These are phyloP conservation scores for Solenodon paradoxus DNA, from an alignment of 2,113 vertebrate genomes.

Conservation along the genomic window DNA sequence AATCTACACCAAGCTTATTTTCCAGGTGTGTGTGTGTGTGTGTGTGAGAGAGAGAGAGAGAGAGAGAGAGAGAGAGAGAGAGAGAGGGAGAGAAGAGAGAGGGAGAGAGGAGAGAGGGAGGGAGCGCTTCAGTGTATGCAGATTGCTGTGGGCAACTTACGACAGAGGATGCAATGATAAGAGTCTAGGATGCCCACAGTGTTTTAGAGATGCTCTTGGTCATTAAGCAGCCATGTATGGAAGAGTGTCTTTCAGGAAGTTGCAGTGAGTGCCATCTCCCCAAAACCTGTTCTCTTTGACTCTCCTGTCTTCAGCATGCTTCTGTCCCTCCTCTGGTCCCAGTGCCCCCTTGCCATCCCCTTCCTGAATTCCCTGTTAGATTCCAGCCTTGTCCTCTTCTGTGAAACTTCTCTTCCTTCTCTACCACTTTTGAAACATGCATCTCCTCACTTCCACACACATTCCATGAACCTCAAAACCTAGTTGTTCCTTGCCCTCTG, in stretches of 20 bases:
- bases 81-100: no score
- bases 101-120: no score
- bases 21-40: neutral
- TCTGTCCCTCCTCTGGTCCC: neutral
- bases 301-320: neutral
- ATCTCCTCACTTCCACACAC: neutral
- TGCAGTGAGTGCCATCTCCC: neutral
- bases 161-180: neutral
- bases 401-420: neutral
- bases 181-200: neutral
- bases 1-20: conserved; percentile 23
- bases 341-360: neutral
- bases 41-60: no score
- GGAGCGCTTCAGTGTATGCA: no score
- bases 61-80: no score
- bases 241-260: neutral
- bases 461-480: neutral
- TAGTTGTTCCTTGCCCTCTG: neutral
- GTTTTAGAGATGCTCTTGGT: neutral
- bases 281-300: neutral
- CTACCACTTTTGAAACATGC: neutral
- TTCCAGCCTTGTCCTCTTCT: neutral
- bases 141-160: neutral
- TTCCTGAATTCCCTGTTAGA: neutral
- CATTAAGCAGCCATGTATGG: accelerated